Evolutionary conservation across 1,140 invertebrate genomes (phyloP).

Genomic region (Anthonomus grandis): DNA sequence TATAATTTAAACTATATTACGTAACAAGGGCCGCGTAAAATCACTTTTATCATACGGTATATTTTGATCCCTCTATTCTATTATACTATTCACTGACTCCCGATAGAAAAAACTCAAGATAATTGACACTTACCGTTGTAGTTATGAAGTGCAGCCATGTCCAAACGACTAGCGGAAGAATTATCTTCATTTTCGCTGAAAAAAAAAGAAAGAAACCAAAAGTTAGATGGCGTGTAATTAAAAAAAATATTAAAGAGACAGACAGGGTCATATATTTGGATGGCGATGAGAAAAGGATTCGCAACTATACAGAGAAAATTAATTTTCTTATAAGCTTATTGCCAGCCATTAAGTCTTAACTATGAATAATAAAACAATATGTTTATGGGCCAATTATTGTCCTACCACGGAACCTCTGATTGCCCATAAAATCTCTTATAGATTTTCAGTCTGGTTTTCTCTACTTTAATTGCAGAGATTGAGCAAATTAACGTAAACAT

Average conservation of each 20-base stretch:
- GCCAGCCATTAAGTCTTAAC: no score
- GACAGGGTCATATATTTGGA: neutral
- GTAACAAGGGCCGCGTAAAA: neutral
- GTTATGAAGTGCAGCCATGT: constrained; percentile 53
- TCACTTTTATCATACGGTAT: neutral
- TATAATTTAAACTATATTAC: no score
- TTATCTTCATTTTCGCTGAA: constrained; percentile 70
- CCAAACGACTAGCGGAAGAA: constrained; percentile 68
- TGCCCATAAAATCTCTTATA: no score
- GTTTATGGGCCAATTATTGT: no score
- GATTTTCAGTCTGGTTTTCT: no score
- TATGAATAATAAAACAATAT: no score
- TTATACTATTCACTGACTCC: neutral
- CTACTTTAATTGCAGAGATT: no score
- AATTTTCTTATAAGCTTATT: no score
- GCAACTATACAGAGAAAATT: no score
- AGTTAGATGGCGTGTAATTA: constrained; percentile 13
- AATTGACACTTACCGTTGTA: constrained; percentile 51
- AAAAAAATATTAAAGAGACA: constrained; percentile 6
- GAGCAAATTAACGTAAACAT: no score
- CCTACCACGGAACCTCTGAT: no score
- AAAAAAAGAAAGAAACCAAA: constrained; percentile 47
- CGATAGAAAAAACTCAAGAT: no score
- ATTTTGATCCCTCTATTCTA: neutral
- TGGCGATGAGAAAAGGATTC: neutral